Evolutionary conservation across 2,888 invertebrate species (phyloP).

Genomic region (Troilus luridus): DNA sequence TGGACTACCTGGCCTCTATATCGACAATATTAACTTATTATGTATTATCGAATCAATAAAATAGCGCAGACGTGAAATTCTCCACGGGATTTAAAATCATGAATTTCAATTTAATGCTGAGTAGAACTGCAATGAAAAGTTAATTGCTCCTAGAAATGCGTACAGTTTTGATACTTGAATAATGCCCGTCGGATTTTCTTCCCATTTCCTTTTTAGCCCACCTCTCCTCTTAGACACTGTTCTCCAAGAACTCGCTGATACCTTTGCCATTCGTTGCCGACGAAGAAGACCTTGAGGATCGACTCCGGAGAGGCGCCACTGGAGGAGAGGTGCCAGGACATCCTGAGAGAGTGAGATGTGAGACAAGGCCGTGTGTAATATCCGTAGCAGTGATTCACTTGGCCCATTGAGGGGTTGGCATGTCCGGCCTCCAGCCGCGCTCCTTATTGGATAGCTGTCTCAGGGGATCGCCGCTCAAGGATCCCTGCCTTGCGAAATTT

Average conservation of each 20-base stretch:
- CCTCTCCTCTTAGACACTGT: not conserved
- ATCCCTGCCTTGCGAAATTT: not conserved
- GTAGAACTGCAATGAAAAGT: too few species aligned
- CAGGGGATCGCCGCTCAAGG: not conserved
- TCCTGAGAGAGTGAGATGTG: slow-evolving; percentile 18
- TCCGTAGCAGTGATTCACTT: slow-evolving; percentile 20
- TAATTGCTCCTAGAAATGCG: too few species aligned
- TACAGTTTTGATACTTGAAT: too few species aligned
- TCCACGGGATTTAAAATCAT: too few species aligned
- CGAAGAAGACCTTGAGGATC: not conserved
- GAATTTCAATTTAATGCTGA: too few species aligned
- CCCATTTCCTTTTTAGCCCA: not conserved
- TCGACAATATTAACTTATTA: too few species aligned
- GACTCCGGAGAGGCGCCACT: not conserved
- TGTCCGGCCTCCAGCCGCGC: slow-evolving; percentile 15
- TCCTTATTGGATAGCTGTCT: not conserved
- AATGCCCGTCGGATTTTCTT: not conserved
- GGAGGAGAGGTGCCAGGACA: not conserved
- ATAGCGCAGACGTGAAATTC: too few species aligned
- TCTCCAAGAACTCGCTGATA: not conserved
- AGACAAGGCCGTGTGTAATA: slow-evolving; percentile 45
- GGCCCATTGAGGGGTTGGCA: not conserved
- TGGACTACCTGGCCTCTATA: too few species aligned
- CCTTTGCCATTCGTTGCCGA: not conserved
- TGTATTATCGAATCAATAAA: too few species aligned